A percentile compares a stretch with the other conserved stretches of the same genome.
Evolutionary conservation across 2,113 vertebrate genomes (phyloP).

Genomic region (Cyphomyrus plagiostoma): DNA sequence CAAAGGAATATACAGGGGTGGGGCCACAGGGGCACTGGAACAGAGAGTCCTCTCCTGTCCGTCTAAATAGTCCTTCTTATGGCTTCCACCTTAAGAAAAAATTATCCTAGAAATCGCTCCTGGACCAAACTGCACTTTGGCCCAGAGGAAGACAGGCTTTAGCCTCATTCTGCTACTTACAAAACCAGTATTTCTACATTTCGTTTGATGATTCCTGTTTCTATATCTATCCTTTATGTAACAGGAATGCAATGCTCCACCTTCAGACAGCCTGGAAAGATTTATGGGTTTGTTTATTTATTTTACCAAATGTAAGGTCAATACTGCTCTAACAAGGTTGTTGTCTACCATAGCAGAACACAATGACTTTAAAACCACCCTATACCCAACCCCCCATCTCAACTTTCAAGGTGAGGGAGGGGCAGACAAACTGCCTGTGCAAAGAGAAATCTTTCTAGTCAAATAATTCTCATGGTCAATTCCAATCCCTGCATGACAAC

Average conservation of each 20-base stretch:
- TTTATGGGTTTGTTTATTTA: not conserved
- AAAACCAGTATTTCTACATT: not conserved
- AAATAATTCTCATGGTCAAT: not conserved
- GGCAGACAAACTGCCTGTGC: not conserved
- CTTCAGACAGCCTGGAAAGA: not conserved
- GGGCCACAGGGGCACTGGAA: not conserved
- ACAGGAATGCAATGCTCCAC: not conserved
- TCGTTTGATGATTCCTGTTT: not conserved
- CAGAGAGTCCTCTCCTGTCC: not conserved
- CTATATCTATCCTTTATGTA: not conserved
- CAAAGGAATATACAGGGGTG: not conserved
- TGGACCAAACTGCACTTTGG: not conserved
- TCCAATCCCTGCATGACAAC: not conserved
- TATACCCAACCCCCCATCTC: not conserved
- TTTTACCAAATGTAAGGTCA: not conserved
- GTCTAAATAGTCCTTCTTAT: not conserved
- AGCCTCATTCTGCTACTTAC: not conserved
- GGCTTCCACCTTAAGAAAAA: not conserved
- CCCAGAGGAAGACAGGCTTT: not conserved
- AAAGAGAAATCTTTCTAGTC: not conserved
- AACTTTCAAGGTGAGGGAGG: not conserved
- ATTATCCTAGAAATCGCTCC: not conserved
- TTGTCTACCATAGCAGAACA: not conserved
- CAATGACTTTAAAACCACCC: not conserved
- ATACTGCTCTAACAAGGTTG: not conserved